Percentiles rank a stretch among this genome's conserved stretches.
These are phyloP conservation scores for Cyclargus thomasi DNA, from an alignment of 1,140 invertebrate genomes.

Conservation along the genomic window DNA sequence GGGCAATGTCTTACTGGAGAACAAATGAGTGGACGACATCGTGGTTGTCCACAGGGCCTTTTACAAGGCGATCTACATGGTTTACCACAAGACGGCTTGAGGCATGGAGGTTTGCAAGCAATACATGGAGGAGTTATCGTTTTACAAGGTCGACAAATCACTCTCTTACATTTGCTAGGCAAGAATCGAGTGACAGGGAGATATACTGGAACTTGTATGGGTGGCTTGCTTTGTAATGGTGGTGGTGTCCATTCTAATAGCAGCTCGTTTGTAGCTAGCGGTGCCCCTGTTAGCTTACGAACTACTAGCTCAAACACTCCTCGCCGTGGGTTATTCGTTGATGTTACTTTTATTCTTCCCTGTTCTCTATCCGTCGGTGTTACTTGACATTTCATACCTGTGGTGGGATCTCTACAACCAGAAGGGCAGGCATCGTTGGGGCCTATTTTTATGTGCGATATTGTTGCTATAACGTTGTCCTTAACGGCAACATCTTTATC, in stretches of 20 bases:
- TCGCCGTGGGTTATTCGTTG: constrained; percentile 51
- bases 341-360: constrained; percentile 50
- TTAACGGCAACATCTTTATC: constrained; percentile 29
- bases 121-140: constrained; percentile 28
- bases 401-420: constrained; percentile 49
- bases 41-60: neutral
- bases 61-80: constrained; percentile 22
- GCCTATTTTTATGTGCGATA: constrained; percentile 56
- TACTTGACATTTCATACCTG: constrained; percentile 50
- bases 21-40: constrained; percentile 20
- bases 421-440: constrained; percentile 51
- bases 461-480: constrained; percentile 50
- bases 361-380: constrained; percentile 39
- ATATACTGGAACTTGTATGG: constrained; percentile 35
- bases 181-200: constrained; percentile 31
- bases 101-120: constrained; percentile 34
- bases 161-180: constrained; percentile 46
- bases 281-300: constrained; percentile 53
- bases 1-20: constrained; percentile 24
- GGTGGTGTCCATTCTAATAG: constrained; percentile 67
- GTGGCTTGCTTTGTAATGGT: constrained; percentile 35
- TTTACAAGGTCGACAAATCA: constrained; percentile 42
- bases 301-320: constrained; percentile 67
- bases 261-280: constrained; percentile 61
- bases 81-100: constrained; percentile 28